phyloP scores from a whole-genome alignment of 2,797 vertebrate genomes.

The Onychomys arenicola region DNA sequence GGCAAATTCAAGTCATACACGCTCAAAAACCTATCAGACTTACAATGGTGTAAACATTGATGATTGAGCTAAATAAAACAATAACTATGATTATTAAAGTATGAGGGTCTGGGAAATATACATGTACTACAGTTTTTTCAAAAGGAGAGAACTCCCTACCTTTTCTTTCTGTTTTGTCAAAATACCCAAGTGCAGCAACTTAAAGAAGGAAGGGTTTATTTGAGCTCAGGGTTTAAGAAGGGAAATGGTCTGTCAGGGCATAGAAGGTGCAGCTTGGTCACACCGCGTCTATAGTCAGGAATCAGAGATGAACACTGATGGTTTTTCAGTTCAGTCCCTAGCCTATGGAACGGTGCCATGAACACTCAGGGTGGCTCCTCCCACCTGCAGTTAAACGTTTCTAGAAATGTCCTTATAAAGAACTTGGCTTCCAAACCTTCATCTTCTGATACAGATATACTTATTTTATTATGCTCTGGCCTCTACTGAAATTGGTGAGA shows the following conservation, averaged over 20 bases:
- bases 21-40: not conserved
- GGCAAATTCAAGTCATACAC: not conserved
- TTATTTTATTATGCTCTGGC: not conserved
- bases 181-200: not conserved
- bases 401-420: not conserved
- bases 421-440: not conserved
- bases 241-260: not conserved
- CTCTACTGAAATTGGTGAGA: not conserved
- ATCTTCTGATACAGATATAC: not conserved
- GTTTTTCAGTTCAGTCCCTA: not conserved
- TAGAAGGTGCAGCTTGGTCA: not conserved
- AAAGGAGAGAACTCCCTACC: not conserved
- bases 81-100: not conserved
- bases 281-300: not conserved
- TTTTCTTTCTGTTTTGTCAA: not conserved
- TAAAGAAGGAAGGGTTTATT: not conserved
- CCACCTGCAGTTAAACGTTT: not conserved
- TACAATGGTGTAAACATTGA: not conserved
- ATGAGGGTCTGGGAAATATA: not conserved
- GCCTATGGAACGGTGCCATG: not conserved
- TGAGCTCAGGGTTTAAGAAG: not conserved
- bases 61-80: conserved; percentile 36
- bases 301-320: not conserved
- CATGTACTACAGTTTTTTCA: not conserved
- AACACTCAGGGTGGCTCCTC: not conserved